These are phyloP conservation scores for Orius insidiosus DNA, from an alignment of 1,140 invertebrate genomes.

Conservation along the genomic window DNA sequence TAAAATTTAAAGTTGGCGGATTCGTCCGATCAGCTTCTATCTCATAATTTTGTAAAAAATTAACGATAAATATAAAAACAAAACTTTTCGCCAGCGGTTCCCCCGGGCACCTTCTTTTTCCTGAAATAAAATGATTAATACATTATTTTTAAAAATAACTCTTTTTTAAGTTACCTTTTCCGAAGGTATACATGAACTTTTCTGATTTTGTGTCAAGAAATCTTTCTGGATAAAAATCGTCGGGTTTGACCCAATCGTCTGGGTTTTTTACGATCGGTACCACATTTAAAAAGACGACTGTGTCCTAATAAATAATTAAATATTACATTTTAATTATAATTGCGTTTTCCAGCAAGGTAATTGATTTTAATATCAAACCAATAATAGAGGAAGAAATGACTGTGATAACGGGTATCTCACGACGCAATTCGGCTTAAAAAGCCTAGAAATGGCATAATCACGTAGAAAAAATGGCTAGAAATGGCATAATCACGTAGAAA, in stretches of 20 bases:
- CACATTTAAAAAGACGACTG: slow-evolving; percentile 42
- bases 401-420: no score
- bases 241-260: slow-evolving; percentile 43
- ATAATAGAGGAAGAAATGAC: no score
- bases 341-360: no score
- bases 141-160: slow-evolving; percentile 1
- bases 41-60: slow-evolving; percentile 40
- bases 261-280: slow-evolving; percentile 44
- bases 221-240: slow-evolving; percentile 52
- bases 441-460: no score
- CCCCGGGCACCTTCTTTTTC: slow-evolving; percentile 55
- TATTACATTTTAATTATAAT: no score
- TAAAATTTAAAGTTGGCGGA: slow-evolving; percentile 20
- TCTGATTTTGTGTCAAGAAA: slow-evolving; percentile 35
- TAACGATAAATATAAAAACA: slow-evolving; percentile 52
- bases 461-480: no score
- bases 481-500: no score
- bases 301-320: slow-evolving; percentile 25
- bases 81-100: slow-evolving; percentile 53
- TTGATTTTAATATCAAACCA: no score
- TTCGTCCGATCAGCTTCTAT: slow-evolving; percentile 25
- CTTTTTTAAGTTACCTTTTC: slow-evolving; percentile 34
- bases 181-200: slow-evolving; percentile 42
- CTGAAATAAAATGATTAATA: slow-evolving; percentile 27
- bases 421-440: no score